Evolutionary conservation across 2,797 vertebrate species (phyloP).

Genomic region (Poeciliopsis turneri): DNA sequence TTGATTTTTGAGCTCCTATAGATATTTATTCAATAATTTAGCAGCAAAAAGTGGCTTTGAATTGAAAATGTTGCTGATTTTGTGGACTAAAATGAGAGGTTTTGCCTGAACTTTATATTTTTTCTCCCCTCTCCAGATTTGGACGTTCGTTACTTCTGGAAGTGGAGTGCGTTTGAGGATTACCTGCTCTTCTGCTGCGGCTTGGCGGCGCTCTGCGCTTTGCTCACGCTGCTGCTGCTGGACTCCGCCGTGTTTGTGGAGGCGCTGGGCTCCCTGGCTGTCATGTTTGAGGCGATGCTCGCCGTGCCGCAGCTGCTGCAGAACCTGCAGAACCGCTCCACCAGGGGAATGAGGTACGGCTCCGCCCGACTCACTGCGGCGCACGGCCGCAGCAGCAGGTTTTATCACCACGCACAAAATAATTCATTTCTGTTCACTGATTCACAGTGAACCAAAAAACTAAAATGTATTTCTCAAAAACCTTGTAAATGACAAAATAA

Average conservation of each 20-base stretch:
- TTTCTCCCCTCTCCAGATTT: conserved; percentile 70
- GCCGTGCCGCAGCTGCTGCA: conserved; percentile 85
- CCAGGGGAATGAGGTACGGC: conserved; percentile 85
- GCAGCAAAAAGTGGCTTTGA: no score
- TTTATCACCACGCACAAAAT: background rate
- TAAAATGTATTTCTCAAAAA: background rate
- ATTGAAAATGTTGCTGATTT: no score
- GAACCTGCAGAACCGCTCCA: conserved; percentile 82
- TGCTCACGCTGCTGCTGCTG: conserved; percentile 80
- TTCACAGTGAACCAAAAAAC: background rate
- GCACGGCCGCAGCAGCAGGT: no score
- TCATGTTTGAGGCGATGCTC: conserved; percentile 85
- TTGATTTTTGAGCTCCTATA: no score
- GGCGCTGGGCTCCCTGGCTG: conserved; percentile 78
- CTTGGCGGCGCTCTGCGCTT: conserved; percentile 76
- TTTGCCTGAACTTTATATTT: background rate
- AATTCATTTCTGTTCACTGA: background rate
- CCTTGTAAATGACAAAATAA: background rate
- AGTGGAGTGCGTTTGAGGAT: conserved; percentile 84
- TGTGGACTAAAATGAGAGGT: background rate
- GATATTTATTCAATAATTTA: no score
- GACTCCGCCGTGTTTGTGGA: conserved; percentile 82
- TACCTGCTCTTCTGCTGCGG: conserved; percentile 84
- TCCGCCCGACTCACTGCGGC: background rate
- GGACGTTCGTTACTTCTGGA: conserved; percentile 83